phyloP scores from a whole-genome alignment of 2,888 invertebrate species.

The Polydrusus pterygomalis region DNA sequence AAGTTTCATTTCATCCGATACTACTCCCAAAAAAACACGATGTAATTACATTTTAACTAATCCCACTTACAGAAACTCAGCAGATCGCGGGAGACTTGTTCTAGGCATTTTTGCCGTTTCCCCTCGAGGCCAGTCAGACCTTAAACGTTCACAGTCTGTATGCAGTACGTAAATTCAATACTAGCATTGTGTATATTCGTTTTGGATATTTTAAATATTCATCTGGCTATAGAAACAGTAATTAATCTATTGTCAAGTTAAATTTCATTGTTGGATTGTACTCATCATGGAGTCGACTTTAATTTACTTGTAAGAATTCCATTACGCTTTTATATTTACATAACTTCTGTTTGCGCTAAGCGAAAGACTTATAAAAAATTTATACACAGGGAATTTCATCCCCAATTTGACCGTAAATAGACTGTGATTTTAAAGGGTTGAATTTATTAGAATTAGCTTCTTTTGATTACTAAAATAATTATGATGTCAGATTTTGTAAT shows the following conservation, averaged over 20 bases:
- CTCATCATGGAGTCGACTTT: slow-evolving; percentile 72
- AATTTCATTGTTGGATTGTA: slow-evolving; percentile 71
- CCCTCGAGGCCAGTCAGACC: slow-evolving; percentile 50
- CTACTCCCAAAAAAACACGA: neutral
- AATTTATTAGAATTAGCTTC: slow-evolving; percentile 16
- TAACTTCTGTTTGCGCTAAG: slow-evolving; percentile 54
- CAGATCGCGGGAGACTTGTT: slow-evolving; percentile 17
- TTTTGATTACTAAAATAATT: neutral
- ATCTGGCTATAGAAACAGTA: slow-evolving; percentile 72
- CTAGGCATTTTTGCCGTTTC: slow-evolving; percentile 44
- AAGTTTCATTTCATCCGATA: neutral
- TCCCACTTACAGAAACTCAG: slow-evolving; percentile 17
- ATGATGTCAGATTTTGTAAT: neutral
- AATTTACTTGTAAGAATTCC: slow-evolving; percentile 71
- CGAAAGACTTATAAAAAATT: slow-evolving; percentile 50
- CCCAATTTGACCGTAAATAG: slow-evolving; percentile 20
- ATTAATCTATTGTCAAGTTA: slow-evolving; percentile 73
- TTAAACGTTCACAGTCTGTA: slow-evolving; percentile 57
- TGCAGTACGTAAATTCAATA: slow-evolving; percentile 69
- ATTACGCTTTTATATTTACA: slow-evolving; percentile 61
- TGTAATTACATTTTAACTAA: slow-evolving; percentile 24
- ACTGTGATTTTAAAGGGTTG: slow-evolving; percentile 15
- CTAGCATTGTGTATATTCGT: slow-evolving; percentile 70
- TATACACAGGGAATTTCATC: slow-evolving; percentile 23
- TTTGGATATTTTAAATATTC: slow-evolving; percentile 71